These are phyloP conservation scores for Trachymyrmex cornetzi DNA, from an alignment of 1,140 invertebrate genomes.

Conservation along the genomic window DNA sequence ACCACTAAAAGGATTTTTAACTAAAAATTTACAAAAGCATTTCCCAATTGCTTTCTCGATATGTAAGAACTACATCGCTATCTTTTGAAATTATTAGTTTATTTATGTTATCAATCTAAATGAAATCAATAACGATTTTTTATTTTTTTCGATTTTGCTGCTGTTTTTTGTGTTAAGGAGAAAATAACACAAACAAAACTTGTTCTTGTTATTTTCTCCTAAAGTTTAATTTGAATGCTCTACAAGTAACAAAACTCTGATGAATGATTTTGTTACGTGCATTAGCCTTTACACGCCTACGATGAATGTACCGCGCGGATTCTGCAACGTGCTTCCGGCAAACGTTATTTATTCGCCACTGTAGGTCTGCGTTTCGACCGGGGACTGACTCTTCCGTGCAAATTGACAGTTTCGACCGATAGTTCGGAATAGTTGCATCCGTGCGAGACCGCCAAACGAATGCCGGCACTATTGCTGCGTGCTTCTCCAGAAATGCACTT, in stretches of 20 bases:
- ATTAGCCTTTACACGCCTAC: neutral
- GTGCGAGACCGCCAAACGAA: conserved; percentile 76
- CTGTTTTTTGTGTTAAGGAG: neutral
- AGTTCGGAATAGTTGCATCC: conserved; percentile 72
- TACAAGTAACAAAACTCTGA: neutral
- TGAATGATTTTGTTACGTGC: conserved; percentile 22
- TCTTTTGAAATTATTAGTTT: neutral
- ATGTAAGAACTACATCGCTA: neutral
- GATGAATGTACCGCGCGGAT: conserved; percentile 3
- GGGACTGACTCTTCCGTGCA: conserved; percentile 71
- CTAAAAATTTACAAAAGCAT: too few relatives aligned
- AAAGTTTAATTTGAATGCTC: neutral
- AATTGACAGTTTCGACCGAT: conserved; percentile 76
- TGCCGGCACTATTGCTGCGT: conserved; percentile 70
- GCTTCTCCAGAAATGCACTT: conserved; percentile 76
- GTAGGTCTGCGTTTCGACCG: conserved; percentile 65
- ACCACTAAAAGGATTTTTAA: neutral
- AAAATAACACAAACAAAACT: neutral
- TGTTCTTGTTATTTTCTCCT: neutral
- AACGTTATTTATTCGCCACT: conserved; percentile 62
- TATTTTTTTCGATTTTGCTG: neutral
- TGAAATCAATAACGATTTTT: too few relatives aligned
- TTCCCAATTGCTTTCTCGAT: neutral
- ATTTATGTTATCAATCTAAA: neutral
- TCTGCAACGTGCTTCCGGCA: conserved; percentile 43